phyloP scores from a whole-genome alignment of 2,888 invertebrate species.

The Drosophila prostipennis region DNA sequence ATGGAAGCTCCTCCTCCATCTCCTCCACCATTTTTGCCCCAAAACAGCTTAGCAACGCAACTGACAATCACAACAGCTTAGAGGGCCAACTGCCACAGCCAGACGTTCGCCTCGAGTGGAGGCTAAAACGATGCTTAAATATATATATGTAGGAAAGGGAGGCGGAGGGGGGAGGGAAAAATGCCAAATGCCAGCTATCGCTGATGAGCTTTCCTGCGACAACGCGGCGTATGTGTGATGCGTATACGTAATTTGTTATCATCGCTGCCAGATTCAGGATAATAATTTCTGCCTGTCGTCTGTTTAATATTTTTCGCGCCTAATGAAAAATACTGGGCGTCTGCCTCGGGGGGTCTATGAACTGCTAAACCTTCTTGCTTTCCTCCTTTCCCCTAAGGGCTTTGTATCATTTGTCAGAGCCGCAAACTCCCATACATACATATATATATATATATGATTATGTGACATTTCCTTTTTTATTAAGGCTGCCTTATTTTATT shows the following conservation, averaged over 20 bases:
- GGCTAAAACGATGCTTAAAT: slow-evolving; percentile 77
- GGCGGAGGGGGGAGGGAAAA: not conserved
- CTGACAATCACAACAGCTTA: slow-evolving; percentile 51
- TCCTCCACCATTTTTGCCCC: not conserved
- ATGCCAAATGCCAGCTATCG: slow-evolving; percentile 18
- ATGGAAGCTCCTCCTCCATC: not conserved
- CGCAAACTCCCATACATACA: slow-evolving; percentile 23
- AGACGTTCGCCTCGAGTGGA: slow-evolving; percentile 52
- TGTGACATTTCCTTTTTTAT: slow-evolving; percentile 49
- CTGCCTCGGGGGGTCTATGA: slow-evolving; percentile 40
- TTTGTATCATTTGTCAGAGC: slow-evolving; percentile 70
- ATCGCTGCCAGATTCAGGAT: slow-evolving; percentile 48
- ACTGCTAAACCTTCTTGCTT: slow-evolving; percentile 39
- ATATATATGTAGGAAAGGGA: slow-evolving; percentile 46
- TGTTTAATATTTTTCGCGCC: slow-evolving; percentile 77
- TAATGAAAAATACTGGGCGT: slow-evolving; percentile 68
- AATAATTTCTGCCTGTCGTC: slow-evolving; percentile 69
- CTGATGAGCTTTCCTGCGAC: slow-evolving; percentile 50
- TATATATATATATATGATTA: slow-evolving; percentile 59
- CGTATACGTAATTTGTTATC: slow-evolving; percentile 76
- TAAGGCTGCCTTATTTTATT: slow-evolving; percentile 29
- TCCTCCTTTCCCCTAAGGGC: not conserved
- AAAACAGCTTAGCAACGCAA: slow-evolving; percentile 42
- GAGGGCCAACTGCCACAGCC: slow-evolving; percentile 34
- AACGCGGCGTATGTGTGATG: slow-evolving; percentile 72